phyloP scores from a whole-genome alignment of 2,797 vertebrate species.

The Anguilla pacifica region DNA sequence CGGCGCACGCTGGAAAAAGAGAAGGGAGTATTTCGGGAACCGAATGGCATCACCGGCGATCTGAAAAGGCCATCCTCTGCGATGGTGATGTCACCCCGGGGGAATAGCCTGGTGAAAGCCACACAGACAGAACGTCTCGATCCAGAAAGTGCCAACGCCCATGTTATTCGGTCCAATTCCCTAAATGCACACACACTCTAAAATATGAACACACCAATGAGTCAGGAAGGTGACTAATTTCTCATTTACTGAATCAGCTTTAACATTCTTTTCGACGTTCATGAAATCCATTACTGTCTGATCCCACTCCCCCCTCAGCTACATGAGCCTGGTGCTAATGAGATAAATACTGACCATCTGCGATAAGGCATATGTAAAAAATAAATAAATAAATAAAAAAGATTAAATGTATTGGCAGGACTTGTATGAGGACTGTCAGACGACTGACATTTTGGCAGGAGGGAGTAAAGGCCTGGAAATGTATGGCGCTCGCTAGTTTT shows the following conservation, averaged over 20 bases:
- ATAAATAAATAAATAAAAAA: conserved; percentile 19
- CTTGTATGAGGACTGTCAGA: conserved; percentile 48
- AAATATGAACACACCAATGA: neutral
- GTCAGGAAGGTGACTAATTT: conserved; percentile 3
- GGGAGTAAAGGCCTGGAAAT: conserved; percentile 60
- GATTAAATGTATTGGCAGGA: conserved; percentile 68
- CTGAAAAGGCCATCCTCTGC: neutral
- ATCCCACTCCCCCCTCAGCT: conserved; percentile 47
- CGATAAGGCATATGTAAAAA: conserved; percentile 54
- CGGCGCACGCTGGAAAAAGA: neutral
- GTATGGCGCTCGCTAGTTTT: conserved; percentile 69
- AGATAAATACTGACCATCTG: conserved; percentile 70
- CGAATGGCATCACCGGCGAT: neutral
- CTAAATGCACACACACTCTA: neutral
- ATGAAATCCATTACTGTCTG: conserved; percentile 41
- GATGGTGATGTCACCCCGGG: neutral
- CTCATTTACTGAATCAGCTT: neutral
- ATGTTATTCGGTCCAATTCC: neutral
- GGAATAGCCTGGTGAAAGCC: neutral
- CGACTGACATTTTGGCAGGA: conserved; percentile 69
- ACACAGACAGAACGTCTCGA: neutral
- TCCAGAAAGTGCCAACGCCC: neutral
- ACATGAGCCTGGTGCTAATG: conserved; percentile 52
- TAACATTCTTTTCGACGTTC: neutral
- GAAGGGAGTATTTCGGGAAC: neutral